Base-by-base conservation (phyloP, 2,797 vertebrate genomes). In the Falco columbarius region DNA sequence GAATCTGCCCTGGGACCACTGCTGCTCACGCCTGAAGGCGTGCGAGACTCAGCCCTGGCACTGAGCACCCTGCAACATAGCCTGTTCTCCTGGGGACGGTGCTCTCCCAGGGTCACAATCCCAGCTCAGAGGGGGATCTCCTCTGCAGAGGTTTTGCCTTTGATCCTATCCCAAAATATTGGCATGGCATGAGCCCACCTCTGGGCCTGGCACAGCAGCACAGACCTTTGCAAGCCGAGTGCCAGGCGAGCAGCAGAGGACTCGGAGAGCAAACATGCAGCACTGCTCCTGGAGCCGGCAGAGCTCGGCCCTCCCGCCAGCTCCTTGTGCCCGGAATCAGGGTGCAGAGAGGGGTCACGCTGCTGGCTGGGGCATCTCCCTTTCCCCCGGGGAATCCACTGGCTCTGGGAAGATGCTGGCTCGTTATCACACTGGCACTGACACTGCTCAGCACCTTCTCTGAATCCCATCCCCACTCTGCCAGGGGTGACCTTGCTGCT, bases 401-500 rank as follows among this genome's bases (percentile, higher is more conserved):
- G 59, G 36, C 76, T 46, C 63, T 14, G 71, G 38, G 44, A 10
- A 30, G 59, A 24, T 3, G 1, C 29, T 0, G 0, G 9, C 59
- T 73, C 4, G 0, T 83, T 30, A 5, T 18, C 40, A 32, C 7
- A 0, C 30, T 0, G 0, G 10, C 66, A 29, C 55, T 1, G 9
- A 7, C 32, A 0, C 42, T 1, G 62, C 58, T 12, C 7, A 2
- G 23, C 89, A 22, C 23, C 87, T 4, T 32, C 46, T 40, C 56
- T 72, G 67, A 20, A 0, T 30, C 40, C 5, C 58, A 6, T 6
- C 23, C 32, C 36, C 0, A 1, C 38, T 40, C 63, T 38, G 0
- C 55, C 77, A 24, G 47, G n/a, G 38, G 54, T 42, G 54, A 68
- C 67, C 72, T 74, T 29, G 38, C 32, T 52, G 29, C 86, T 36